A percentile compares a stretch with the other conserved stretches of the same genome.
Conservation (phyloP, 2,888 invertebrate genomes). For the Trissoscelio sp. region DNA sequence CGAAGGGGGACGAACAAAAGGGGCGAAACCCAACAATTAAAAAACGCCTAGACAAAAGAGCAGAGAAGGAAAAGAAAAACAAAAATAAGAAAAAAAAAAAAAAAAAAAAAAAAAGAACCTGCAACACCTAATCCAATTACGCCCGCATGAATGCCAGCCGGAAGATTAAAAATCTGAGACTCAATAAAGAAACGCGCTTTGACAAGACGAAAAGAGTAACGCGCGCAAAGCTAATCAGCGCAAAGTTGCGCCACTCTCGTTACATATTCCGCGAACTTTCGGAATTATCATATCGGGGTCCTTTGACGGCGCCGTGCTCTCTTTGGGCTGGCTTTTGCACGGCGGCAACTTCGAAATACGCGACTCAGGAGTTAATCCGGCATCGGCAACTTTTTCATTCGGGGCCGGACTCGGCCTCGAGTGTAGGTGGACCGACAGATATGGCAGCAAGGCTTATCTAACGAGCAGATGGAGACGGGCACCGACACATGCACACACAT, state of each 20-base stretch:
- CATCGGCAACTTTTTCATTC: slow-evolving; percentile 66
- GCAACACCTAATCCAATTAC: slow-evolving; percentile 35
- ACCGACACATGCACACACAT: slow-evolving; percentile 40
- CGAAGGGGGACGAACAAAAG: too few relatives aligned
- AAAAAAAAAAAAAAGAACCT: background rate
- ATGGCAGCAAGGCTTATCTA: slow-evolving; percentile 54
- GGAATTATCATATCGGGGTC: slow-evolving; percentile 81
- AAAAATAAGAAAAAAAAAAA: too few relatives aligned
- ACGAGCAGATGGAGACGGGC: slow-evolving; percentile 54
- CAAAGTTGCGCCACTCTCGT: slow-evolving; percentile 74
- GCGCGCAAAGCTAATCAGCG: slow-evolving; percentile 68
- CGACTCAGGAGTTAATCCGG: slow-evolving; percentile 66
- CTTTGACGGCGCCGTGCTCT: slow-evolving; percentile 78
- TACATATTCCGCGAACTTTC: slow-evolving; percentile 81
- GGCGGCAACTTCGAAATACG: slow-evolving; percentile 63
- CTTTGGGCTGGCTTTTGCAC: slow-evolving; percentile 36
- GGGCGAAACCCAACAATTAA: slow-evolving; percentile 20
- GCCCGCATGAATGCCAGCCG: slow-evolving; percentile 11
- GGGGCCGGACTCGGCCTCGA: slow-evolving; percentile 36
- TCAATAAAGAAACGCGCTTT: slow-evolving; percentile 47
- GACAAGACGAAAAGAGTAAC: slow-evolving; percentile 54
- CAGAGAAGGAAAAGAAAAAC: background rate
- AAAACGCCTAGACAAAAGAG: slow-evolving; percentile 4
- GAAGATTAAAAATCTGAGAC: slow-evolving; percentile 62
- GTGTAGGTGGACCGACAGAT: slow-evolving; percentile 64